Evolutionary conservation across 2,888 invertebrate species (phyloP).

Genomic region (Prenolepis imparis): DNA sequence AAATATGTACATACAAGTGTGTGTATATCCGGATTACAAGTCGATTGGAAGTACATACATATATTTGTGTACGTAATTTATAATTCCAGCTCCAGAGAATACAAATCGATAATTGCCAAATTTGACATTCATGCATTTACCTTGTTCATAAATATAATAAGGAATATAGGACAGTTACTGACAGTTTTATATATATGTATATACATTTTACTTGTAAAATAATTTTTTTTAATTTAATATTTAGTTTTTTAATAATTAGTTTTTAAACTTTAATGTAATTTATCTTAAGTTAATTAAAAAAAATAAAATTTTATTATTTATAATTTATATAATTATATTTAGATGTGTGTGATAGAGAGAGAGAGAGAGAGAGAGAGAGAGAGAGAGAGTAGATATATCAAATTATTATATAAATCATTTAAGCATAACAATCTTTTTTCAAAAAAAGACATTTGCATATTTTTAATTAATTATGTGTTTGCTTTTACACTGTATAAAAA

Average conservation of each 20-base stretch:
- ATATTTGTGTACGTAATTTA: slow-evolving; percentile 11
- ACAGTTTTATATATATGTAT: neutral
- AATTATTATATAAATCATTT: neutral
- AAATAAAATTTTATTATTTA: neutral
- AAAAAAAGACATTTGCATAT: neutral
- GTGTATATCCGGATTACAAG: neutral
- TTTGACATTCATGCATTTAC: neutral
- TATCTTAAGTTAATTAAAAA: neutral
- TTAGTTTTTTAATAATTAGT: neutral
- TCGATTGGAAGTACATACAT: neutral
- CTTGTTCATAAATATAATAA: slow-evolving; percentile 13
- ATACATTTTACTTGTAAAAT: neutral
- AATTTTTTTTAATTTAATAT: neutral
- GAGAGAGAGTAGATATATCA: neutral
- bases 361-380: too few relatives aligned
- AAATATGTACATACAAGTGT: neutral
- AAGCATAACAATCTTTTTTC: neutral
- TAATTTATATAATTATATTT: neutral
- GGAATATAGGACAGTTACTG: neutral
- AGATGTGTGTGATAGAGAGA: neutral
- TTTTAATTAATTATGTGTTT: neutral
- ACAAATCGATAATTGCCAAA: slow-evolving; percentile 4
- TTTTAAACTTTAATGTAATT: slow-evolving; percentile 6
- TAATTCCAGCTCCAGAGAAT: neutral
- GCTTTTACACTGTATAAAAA: neutral